Conservation (phyloP, 2,888 invertebrate species). For the Epinotia brunnichana region DNA sequence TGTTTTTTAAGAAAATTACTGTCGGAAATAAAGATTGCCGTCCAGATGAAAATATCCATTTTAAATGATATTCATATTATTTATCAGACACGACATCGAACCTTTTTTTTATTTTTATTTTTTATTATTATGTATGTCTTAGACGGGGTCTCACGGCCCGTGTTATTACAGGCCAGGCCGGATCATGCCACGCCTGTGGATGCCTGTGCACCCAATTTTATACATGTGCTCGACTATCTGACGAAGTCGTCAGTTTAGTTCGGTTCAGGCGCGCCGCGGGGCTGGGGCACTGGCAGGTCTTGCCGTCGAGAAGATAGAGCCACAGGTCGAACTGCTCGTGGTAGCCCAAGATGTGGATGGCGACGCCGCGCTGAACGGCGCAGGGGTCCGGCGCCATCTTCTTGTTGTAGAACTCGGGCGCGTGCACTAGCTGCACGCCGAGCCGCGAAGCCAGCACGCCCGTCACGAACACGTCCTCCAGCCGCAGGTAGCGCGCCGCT, state of each 20-base stretch:
- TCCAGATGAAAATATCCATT: too few relatives aligned
- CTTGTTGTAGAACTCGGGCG: conserved; percentile 91
- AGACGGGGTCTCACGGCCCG: too few relatives aligned
- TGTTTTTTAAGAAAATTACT: too few relatives aligned
- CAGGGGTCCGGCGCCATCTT: conserved; percentile 91
- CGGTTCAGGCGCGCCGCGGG: conserved; percentile 52
- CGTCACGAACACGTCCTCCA: conserved; percentile 96
- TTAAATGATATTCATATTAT: too few relatives aligned
- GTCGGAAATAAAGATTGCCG: too few relatives aligned
- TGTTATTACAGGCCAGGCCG: too few relatives aligned
- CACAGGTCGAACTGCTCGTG: conserved; percentile 95
- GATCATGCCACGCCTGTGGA: too few relatives aligned
- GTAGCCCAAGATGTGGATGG: conserved; percentile 94
- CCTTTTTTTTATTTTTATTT: too few relatives aligned
- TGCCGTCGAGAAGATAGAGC: conserved; percentile 93
- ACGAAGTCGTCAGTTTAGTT: conserved; percentile 4
- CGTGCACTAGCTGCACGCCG: conserved; percentile 87
- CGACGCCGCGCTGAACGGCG: conserved; percentile 90
- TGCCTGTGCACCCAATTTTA: too few relatives aligned
- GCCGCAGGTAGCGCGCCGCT: conserved; percentile 87
- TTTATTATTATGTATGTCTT: too few relatives aligned
- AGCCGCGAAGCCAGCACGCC: conserved; percentile 91
- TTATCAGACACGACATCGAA: too few relatives aligned
- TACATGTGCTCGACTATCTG: conserved; percentile 14
- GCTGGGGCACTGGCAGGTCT: conserved; percentile 89